phyloP scores from a whole-genome alignment of 2,113 vertebrate genomes.

The Morphnarchus princeps region DNA sequence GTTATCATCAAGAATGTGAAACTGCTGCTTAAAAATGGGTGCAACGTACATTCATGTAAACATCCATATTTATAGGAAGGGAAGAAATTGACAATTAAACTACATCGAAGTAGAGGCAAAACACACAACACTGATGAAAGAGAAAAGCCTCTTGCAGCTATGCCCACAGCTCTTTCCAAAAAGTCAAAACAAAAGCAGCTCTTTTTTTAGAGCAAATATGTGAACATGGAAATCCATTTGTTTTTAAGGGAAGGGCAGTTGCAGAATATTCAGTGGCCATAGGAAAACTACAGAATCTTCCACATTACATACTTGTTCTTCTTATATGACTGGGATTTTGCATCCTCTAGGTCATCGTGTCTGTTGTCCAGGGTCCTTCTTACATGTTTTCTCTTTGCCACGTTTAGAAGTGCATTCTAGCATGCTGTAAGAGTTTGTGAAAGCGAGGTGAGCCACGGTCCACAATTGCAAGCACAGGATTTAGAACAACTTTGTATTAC shows the following conservation, averaged over 20 bases:
- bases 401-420: neutral
- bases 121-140: neutral
- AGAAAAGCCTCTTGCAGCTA: neutral
- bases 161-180: neutral
- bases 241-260: neutral
- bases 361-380: neutral
- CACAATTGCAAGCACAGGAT: neutral
- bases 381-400: neutral
- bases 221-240: neutral
- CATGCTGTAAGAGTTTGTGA: neutral
- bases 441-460: neutral
- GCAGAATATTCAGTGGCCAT: neutral
- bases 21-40: neutral
- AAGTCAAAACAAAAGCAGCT: neutral
- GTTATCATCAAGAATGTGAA: slow-evolving; percentile 11
- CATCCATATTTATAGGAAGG: neutral
- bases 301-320: neutral
- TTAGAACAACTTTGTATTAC: neutral
- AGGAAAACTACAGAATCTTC: neutral
- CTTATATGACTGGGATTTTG: neutral
- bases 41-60: neutral
- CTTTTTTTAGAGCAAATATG: neutral
- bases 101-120: neutral
- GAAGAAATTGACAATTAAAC: neutral
- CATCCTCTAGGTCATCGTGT: neutral